Base-by-base conservation (phyloP, 92 coral and sea anemone genomes). In the Porites rus region DNA sequence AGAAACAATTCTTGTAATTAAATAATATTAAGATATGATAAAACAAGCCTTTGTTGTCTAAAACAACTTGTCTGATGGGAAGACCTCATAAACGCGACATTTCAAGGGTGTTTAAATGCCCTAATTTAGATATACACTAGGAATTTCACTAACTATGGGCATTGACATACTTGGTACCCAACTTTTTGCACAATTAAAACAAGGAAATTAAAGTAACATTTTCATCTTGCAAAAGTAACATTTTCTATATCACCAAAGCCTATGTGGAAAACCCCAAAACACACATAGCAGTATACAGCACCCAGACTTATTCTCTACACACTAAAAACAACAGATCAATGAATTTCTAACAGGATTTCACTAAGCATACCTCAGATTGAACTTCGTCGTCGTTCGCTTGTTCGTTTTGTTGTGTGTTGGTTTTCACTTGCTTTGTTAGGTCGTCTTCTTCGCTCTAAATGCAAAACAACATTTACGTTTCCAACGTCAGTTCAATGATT, bases 371-470 rank as follows among this genome's bases (percentile, higher is more conserved):
- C 96, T 92, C 95, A 10, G 78, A 21, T 11, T 72, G 65, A 28
- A 76, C 94, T 12, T 88, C 93, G 62, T 92, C 96, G 1, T 93
- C 96, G 17, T 84, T 84, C 10, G 93, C 98, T 18, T 70, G 91
- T 86, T 97, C 99, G 72, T 97, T 97, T 86, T 93, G 95, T 86
- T 92, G 86, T 28, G 99, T 97, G 87, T 97, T 92, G 22, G 92
- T 69, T 73, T 92, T 90, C 86, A 96, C 86, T 92, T 94, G 95
- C 87, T 92, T 95, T 7, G 91, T 86, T 7, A 77, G 85, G 22
- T 87, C 98, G 61, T 95, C 96, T 53, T 93, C 99, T 7, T 97
- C 99, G 73, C 95, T 95, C 99, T 97, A 56, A 83, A 78, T 4
- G 46, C 46, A 56, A 13, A 52, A 67, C 52, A 71, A 38, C 72